These are phyloP conservation scores for Cyanoliseus patagonus DNA, from an alignment of 2,113 vertebrate species.

Conservation along the genomic window DNA sequence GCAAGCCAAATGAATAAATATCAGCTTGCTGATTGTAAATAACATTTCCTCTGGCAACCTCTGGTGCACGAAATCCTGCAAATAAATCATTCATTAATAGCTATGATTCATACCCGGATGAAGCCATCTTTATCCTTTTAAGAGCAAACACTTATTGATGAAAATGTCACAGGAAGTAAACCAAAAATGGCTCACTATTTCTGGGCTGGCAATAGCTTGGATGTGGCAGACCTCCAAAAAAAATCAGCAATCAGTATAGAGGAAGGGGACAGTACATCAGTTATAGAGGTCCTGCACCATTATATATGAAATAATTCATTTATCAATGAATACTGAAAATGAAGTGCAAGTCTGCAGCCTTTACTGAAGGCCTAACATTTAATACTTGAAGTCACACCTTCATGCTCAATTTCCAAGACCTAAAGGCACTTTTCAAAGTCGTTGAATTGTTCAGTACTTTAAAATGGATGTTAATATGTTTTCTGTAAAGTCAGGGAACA, in stretches of 20 bases:
- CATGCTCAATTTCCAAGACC: neutral
- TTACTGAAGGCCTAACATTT: neutral
- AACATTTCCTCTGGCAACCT: slow-evolving; percentile 93
- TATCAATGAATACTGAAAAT: neutral
- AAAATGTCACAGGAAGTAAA: slow-evolving; percentile 9
- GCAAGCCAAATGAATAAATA: slow-evolving; percentile 93
- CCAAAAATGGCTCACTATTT: slow-evolving; percentile 10
- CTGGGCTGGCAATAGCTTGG: neutral
- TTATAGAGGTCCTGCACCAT: neutral
- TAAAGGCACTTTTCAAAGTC: neutral
- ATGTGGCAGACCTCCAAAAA: neutral
- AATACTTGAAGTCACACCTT: neutral
- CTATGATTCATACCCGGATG: neutral
- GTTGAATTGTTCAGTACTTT: neutral
- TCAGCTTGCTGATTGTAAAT: slow-evolving; percentile 97
- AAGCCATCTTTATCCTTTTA: neutral
- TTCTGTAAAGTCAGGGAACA: neutral
- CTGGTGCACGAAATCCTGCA: slow-evolving; percentile 92
- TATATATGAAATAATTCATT: neutral
- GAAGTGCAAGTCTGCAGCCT: neutral
- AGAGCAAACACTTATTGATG: neutral
- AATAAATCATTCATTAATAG: slow-evolving; percentile 40
- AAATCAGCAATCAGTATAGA: neutral
- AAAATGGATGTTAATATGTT: neutral
- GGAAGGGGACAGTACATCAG: neutral